These are phyloP conservation scores for Tridacna gigas DNA, from an alignment of 2,888 invertebrate species.

Conservation along the genomic window DNA sequence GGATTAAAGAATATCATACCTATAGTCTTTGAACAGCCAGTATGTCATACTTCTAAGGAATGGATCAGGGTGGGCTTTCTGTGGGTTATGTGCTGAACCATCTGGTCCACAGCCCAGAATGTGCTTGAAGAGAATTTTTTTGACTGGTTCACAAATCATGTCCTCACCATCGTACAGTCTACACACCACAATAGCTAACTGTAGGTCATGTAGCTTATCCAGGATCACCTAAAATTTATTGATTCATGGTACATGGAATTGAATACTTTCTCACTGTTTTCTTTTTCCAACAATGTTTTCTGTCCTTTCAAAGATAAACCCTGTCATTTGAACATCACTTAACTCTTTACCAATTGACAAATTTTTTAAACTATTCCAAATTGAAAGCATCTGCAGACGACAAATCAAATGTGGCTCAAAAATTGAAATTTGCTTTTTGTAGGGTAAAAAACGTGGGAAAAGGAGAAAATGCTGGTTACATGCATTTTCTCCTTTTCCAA, in stretches of 20 bases:
- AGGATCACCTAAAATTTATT: slow-evolving; percentile 89
- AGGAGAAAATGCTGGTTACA: no score
- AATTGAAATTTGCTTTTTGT: no score
- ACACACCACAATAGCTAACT: slow-evolving; percentile 96
- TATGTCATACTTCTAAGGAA: slow-evolving; percentile 98
- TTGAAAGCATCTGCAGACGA: no score
- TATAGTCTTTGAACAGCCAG: slow-evolving; percentile 97
- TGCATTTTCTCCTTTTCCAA: no score
- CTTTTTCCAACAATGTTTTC: neutral
- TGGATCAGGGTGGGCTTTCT: slow-evolving; percentile 89
- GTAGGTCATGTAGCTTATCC: slow-evolving; percentile 96
- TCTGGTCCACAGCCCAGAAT: slow-evolving; percentile 79
- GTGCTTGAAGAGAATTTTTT: slow-evolving; percentile 76
- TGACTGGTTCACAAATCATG: slow-evolving; percentile 76
- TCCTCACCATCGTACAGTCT: slow-evolving; percentile 92
- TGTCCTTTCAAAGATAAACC: neutral
- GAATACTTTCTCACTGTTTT: no score
- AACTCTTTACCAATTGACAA: no score
- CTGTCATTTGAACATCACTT: no score
- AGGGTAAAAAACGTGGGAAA: no score
- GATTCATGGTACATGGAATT: neutral
- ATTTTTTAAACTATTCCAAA: no score
- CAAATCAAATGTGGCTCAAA: no score
- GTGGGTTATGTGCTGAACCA: slow-evolving; percentile 89
- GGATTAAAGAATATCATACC: slow-evolving; percentile 21